These are phyloP conservation scores for Hypotaenidia okinawae DNA, from an alignment of 2,797 vertebrate species.

Conservation along the genomic window DNA sequence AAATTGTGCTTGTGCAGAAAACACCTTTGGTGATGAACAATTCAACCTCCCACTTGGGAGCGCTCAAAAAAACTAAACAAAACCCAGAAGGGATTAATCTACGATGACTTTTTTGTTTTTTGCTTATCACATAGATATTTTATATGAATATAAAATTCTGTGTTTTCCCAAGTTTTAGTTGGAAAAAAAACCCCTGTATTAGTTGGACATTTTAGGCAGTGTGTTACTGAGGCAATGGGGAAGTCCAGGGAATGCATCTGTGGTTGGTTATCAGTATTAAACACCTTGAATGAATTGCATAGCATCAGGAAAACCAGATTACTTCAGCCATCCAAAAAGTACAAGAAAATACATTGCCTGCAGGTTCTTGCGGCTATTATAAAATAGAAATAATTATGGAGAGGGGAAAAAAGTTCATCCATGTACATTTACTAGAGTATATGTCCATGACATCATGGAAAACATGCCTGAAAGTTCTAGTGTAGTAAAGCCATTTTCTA, in stretches of 20 bases:
- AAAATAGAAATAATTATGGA: conserved; percentile 42
- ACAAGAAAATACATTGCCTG: conserved; percentile 28
- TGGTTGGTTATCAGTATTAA: conserved; percentile 55
- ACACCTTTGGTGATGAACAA: conserved; percentile 37
- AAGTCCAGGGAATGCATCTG: conserved; percentile 46
- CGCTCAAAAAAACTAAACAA: conserved; percentile 47
- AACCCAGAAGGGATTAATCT: conserved; percentile 42
- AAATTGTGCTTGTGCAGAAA: conserved; percentile 23
- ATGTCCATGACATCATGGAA: conserved; percentile 7
- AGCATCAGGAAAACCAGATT: conserved; percentile 21
- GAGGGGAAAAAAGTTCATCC: conserved; percentile 1
- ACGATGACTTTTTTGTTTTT: not conserved
- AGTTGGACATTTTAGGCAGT: not conserved
- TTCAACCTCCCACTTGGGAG: conserved; percentile 2
- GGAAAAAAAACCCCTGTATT: not conserved
- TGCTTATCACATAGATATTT: conserved; percentile 38
- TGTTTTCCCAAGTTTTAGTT: conserved; percentile 32
- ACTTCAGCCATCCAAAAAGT: conserved; percentile 20
- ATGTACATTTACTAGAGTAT: not conserved
- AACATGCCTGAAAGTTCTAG: conserved; percentile 15
- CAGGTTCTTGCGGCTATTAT: conserved; percentile 23
- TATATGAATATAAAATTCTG: conserved; percentile 3
- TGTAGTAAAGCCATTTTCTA: not conserved
- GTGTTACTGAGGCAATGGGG: conserved; percentile 20
- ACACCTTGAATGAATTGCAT: conserved; percentile 49